Evolutionary conservation across 2,113 vertebrate species (phyloP).

Genomic region (Rhipidura dahli): DNA sequence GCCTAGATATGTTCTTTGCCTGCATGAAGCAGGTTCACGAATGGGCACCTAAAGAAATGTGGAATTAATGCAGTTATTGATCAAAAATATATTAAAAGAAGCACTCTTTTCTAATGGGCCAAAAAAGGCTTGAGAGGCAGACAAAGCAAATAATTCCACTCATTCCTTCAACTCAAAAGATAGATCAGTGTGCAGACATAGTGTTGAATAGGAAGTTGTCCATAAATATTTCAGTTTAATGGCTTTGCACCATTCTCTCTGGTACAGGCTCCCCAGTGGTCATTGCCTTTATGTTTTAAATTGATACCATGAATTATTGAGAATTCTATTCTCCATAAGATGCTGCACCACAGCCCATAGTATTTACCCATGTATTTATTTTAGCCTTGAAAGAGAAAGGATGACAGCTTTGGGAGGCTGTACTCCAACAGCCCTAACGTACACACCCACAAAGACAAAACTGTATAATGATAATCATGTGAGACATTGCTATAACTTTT

Average conservation of each 20-base stretch:
- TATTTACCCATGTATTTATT: background rate
- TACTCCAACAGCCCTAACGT: background rate
- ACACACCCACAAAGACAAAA: background rate
- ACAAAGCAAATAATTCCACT: slow-evolving; percentile 75
- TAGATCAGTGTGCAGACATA: slow-evolving; percentile 48
- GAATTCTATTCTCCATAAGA: background rate
- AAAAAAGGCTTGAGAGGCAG: slow-evolving; percentile 59
- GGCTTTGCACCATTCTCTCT: background rate
- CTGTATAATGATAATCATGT: background rate
- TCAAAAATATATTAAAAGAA: background rate
- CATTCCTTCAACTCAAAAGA: slow-evolving; percentile 64
- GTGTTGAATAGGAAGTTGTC: slow-evolving; percentile 30
- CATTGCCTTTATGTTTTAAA: background rate
- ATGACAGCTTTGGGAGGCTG: background rate
- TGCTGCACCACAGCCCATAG: background rate
- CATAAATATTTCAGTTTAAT: slow-evolving; percentile 41
- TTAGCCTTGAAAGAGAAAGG: background rate
- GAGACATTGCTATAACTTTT: background rate
- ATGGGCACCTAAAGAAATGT: background rate
- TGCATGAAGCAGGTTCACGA: background rate
- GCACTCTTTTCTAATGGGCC: background rate
- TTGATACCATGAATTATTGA: background rate
- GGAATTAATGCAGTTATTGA: slow-evolving; percentile 14
- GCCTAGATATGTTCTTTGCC: background rate
- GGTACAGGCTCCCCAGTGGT: background rate